Percentiles rank a stretch among this genome's conserved stretches.
phyloP scores from a whole-genome alignment of 2,113 vertebrate species.

The Ochotona princeps region DNA sequence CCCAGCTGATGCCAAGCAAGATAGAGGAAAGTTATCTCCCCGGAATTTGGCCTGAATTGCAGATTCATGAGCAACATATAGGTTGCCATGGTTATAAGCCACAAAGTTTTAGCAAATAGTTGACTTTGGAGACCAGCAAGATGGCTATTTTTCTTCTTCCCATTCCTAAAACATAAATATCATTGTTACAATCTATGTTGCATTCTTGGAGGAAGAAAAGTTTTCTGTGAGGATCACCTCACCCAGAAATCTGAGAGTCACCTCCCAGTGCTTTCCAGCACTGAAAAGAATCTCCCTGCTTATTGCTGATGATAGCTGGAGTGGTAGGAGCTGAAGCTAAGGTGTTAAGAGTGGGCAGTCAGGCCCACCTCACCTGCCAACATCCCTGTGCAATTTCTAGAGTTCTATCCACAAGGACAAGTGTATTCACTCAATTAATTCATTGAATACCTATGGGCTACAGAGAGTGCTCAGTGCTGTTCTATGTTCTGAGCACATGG shows the following conservation, averaged over 20 bases:
- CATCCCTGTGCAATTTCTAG: neutral
- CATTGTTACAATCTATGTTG: neutral
- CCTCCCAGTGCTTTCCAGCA: neutral
- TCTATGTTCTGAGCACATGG: neutral
- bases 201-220: neutral
- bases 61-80: neutral
- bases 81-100: neutral
- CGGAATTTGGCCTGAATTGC: neutral
- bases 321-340: neutral
- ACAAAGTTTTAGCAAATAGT: neutral
- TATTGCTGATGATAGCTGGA: neutral
- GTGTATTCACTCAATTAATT: neutral
- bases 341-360: neutral
- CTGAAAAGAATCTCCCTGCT: neutral
- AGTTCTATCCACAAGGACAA: neutral
- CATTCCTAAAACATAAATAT: constrained; percentile 16
- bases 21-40: neutral
- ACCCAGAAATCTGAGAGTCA: neutral
- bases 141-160: neutral
- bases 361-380: neutral
- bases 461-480: neutral
- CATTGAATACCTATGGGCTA: neutral
- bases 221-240: neutral
- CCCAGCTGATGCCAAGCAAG: neutral
- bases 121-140: neutral